Conservation (phyloP, 2,797 vertebrate genomes). For the Clarias platycephalus region DNA sequence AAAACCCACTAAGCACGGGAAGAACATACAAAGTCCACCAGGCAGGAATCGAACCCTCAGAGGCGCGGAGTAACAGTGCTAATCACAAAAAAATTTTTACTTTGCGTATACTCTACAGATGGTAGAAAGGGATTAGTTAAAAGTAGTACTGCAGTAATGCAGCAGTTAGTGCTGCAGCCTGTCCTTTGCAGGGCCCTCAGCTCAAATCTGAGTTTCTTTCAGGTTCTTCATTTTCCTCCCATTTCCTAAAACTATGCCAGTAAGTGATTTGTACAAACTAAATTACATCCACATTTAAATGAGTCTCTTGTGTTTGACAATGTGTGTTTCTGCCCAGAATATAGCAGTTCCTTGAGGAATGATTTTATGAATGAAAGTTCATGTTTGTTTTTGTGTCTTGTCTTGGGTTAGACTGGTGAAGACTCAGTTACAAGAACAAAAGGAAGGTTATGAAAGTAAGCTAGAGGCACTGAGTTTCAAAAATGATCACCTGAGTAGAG, state of each 20-base stretch:
- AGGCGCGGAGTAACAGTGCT: no score
- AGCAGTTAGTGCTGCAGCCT: no score
- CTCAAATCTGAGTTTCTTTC: no score
- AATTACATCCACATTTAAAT: not conserved
- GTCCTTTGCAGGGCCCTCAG: no score
- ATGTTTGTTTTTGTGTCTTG: not conserved
- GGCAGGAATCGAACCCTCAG: no score
- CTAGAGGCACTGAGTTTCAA: conserved; percentile 85
- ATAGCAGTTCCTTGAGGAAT: not conserved
- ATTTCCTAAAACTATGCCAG: not conserved
- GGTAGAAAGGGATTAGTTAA: no score
- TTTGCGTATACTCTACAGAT: no score
- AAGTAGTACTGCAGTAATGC: no score
- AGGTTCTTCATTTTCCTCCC: no score
- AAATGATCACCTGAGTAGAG: conserved; percentile 85
- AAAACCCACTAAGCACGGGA: no score
- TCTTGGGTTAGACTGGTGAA: conserved; percentile 79
- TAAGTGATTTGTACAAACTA: not conserved
- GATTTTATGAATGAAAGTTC: not conserved
- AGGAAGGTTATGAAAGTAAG: conserved; percentile 82
- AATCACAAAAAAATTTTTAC: no score
- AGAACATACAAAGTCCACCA: no score
- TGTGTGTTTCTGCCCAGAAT: not conserved
- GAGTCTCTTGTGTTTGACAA: not conserved
- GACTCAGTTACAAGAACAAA: conserved; percentile 85